These are phyloP conservation scores for Opisthograptis luteolata DNA, from an alignment of 2,888 invertebrate species.

Conservation along the genomic window DNA sequence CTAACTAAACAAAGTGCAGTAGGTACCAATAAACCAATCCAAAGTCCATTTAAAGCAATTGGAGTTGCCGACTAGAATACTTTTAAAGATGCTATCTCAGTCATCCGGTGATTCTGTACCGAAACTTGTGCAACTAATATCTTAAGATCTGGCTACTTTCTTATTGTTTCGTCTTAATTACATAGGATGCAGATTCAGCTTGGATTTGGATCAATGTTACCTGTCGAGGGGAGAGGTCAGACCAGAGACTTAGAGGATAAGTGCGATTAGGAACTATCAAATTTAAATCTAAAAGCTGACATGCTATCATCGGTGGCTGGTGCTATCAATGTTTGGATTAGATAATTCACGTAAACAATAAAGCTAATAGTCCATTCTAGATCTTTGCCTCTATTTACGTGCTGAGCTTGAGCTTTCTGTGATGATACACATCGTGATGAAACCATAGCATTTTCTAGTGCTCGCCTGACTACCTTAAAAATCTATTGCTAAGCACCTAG, in stretches of 20 bases:
- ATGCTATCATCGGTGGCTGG: too few species aligned
- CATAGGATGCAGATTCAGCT: slow-evolving; percentile 47
- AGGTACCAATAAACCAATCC: slow-evolving; percentile 65
- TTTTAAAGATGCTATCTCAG: slow-evolving; percentile 59
- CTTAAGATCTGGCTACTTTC: slow-evolving; percentile 65
- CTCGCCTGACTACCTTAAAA: too few species aligned
- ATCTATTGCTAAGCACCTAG: too few species aligned
- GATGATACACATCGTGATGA: too few species aligned
- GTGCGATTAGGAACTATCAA: too few species aligned
- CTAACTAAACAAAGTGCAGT: slow-evolving; percentile 22
- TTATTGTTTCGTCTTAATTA: slow-evolving; percentile 79
- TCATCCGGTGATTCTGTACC: slow-evolving; percentile 78
- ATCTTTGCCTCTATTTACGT: too few species aligned
- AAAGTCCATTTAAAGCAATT: slow-evolving; percentile 59
- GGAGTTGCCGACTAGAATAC: slow-evolving; percentile 41
- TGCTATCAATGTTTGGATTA: too few species aligned
- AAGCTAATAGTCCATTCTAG: too few species aligned
- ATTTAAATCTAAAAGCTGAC: too few species aligned
- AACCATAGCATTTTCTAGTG: too few species aligned
- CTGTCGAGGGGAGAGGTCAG: slow-evolving; percentile 44
- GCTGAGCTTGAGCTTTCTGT: too few species aligned
- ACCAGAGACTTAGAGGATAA: not conserved
- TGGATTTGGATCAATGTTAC: slow-evolving; percentile 62
- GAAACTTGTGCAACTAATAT: slow-evolving; percentile 66
- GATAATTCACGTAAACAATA: too few species aligned